Evolutionary conservation across 2,113 vertebrate species (phyloP), one percentile per base, ranked within the genome.

Genomic region (Phyllostomus hastatus): DNA sequence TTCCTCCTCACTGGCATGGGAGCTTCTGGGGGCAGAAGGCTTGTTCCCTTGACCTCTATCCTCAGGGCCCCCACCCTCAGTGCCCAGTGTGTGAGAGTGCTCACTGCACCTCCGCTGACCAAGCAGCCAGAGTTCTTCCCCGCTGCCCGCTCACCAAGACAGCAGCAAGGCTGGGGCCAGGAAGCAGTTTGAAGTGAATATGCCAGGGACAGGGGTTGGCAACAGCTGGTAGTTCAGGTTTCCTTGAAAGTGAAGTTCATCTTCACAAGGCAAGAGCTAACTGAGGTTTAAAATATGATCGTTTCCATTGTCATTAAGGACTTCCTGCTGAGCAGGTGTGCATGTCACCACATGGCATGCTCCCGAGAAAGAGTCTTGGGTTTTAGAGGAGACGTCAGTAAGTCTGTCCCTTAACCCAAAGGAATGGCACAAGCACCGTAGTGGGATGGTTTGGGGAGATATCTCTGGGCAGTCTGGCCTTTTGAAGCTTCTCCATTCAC

Each of bases 201-300:
- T 19, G n/a, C 50, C n/a, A 2, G 1, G 7, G 24, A 26, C 3
- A 4, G 31, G 9, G 38, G 38, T 43, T 22, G 5, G 28, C 1
- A 4, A 14, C 14, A 75, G 41, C n/a, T 7, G 38, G 46, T 1
- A 22, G 22, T 50, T 33, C 33, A 26, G 19, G 19, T 78, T 86
- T 73, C 69, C 46, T 72, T 79, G 79, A 26, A 57, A 92, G 66
- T 24, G 12, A 46, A 31, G 43, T 73, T 75, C 4, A 28, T 80
- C 20, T 75, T 64, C 46, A 6, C 4, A 12, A 50, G 66, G 19
- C 52, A 11, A 10, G 85, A 80, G 41, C 50, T 35, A 50, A 33
- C 48, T 54, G 12, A 24, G 12, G 43, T 38, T 75, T 79, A 46
- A n/a, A 83, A 35, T 67, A 1, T 3, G 54, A 28, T 46, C 0